Evolutionary conservation across 37 sponge, comb jelly and placozoan species (phyloP), one percentile per base, ranked within the genome.

Genomic region (Ianthella basta): DNA sequence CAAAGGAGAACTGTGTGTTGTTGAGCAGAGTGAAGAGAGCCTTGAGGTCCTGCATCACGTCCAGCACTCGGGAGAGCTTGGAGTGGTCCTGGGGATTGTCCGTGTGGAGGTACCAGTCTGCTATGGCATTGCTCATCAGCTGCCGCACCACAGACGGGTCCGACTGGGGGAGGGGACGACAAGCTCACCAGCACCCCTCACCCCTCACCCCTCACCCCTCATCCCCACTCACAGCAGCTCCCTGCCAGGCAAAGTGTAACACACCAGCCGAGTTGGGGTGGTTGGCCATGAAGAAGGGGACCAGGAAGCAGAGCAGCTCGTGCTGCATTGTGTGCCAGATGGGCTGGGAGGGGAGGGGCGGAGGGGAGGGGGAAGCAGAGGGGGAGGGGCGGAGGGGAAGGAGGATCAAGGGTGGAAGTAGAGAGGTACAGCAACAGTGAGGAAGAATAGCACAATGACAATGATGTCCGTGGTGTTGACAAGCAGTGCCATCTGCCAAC

Each of bases 31-130:
- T 59, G 39, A 92, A 87, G 70, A 94, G 86, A 0, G 89, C 77
- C 85, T 97, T 96, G 32, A 95, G 87, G 69, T 99, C 99, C 83
- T 97, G 96, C 23, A 94, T 88, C 12, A 99, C 89, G 34, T 99
- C 99, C 78, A 99, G 87, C 32, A 99, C 90, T 20, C 92, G 72
- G 60, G 92, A 61, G 29, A 97, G 89, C 63, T 90, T 89, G 84
- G 89, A 85, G 36, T 92, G 93, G 68, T 97, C 99, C 32, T 83
- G 81, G 1, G 91, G 92, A 15, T 66, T 40, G 21, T 91, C 91
- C 25, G 80, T 83, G 53, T 83, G 77, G 80, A 86, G 40, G 92
- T 97, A 99, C 97, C 97, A 99, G 80, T 97, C 93, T 1, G 94
- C 82, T 86, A 99, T 93, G 38, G 93, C 91, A 37, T 86, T 82